Conservation (phyloP, 2,113 vertebrate species). For the Opisthocomus hoazin region DNA sequence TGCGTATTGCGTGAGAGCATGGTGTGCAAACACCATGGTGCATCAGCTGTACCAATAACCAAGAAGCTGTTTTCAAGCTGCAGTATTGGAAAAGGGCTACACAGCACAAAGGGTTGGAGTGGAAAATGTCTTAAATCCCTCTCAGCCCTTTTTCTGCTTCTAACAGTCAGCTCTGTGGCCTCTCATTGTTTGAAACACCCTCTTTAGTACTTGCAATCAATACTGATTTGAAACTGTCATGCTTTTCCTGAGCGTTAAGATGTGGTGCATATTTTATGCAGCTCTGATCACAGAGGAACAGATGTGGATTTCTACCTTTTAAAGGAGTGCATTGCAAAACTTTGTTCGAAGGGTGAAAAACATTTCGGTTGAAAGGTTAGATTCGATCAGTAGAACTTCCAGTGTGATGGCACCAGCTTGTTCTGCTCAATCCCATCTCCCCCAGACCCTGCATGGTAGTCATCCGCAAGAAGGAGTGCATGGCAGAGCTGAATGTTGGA, state of each 20-base stretch:
- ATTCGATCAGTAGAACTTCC: background rate
- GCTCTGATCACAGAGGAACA: background rate
- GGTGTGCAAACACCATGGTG: rapidly evolving
- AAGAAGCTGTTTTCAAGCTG: background rate
- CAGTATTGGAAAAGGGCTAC: rapidly evolving
- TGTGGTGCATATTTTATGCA: background rate
- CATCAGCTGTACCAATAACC: background rate
- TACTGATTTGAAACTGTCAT: background rate
- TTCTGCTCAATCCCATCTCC: background rate
- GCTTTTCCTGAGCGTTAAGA: background rate
- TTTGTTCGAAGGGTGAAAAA: background rate
- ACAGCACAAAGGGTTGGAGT: background rate
- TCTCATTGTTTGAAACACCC: background rate
- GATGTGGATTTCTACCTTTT: background rate
- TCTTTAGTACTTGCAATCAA: background rate
- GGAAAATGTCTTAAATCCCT: background rate
- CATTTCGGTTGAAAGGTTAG: background rate
- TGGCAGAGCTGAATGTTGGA: background rate
- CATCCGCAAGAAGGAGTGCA: rapidly evolving
- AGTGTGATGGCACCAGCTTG: background rate
- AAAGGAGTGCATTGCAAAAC: background rate
- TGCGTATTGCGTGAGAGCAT: rapidly evolving
- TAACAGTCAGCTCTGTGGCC: background rate
- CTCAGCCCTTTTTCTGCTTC: background rate
- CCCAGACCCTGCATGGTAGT: background rate